phyloP scores from a whole-genome alignment of 2,113 vertebrate genomes.

The Ploceus nigricollis region DNA sequence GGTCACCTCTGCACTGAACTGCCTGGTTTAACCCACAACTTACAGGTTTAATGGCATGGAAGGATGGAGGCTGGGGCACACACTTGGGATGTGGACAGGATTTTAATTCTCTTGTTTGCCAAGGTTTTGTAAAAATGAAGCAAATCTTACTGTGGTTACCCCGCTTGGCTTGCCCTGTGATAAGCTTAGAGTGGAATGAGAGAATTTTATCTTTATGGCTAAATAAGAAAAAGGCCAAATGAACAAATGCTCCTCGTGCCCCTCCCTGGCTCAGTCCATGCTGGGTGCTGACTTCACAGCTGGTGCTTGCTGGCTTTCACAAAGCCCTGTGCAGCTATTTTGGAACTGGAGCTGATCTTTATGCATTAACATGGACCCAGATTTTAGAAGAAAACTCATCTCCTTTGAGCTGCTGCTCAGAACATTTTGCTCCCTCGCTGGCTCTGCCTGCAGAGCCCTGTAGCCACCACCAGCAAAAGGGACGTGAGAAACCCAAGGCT shows the following conservation, averaged over 20 bases:
- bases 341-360: constrained; percentile 21
- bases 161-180: neutral
- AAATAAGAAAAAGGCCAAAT: constrained; percentile 3
- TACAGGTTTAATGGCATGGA: neutral
- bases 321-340: constrained; percentile 15
- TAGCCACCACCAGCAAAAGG: neutral
- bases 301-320: accelerated
- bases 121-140: neutral
- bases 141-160: neutral
- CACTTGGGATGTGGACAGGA: neutral
- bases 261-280: neutral
- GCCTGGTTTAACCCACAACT: accelerated
- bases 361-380: neutral
- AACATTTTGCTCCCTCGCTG: neutral
- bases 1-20: neutral
- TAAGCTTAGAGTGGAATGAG: neutral
- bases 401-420: constrained; percentile 14
- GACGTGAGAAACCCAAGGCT: neutral
- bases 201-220: neutral
- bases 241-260: neutral
- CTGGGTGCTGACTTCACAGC: neutral
- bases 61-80: neutral
- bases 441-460: neutral
- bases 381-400: constrained; percentile 11
- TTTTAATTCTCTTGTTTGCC: neutral